Base-by-base conservation (phyloP, 2,113 vertebrate genomes). In the Prionailurus viverrinus region DNA sequence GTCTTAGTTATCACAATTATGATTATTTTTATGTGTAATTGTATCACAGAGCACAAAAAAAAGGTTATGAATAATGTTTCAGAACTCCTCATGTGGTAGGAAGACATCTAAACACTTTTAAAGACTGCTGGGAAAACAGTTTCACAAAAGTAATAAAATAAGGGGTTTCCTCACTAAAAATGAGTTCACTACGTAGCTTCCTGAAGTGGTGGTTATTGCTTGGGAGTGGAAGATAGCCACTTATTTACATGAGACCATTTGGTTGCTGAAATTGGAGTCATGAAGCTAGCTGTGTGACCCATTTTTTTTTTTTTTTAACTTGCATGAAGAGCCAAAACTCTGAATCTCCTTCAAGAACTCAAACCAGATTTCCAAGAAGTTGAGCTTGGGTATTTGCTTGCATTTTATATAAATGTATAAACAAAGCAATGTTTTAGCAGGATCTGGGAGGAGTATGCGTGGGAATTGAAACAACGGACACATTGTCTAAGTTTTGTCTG, bases 401-500 rank as follows among this genome's bases (percentile, higher is more conserved):
- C 66, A 58, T 78, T 94, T 95, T 88, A 53, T 11, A 83, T 71
- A 71, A 78, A 93, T 65, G 45, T 82, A 89, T 83, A 89, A 94
- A n/a, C n/a, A 86, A 73, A 82, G 91, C 80, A 89, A 18, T 55
- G 69, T 80, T 78, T 84, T 63, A 93, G 88, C 96, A 97, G 94
- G 71, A 39, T 93, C 95, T 23, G 18, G 73, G 96, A 93, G 74
- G 41, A 96, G 94, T 55, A 14, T 91, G 36, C 14, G 1, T 29
- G 27, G 83, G 31, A 82, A 96, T 27, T 71, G 74, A 16, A 91
- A 96, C 95, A 98, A 58, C 27, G 58, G 81, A 96, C 91, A 97
- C 97, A 91, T 69, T 92, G 87, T 71, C 66, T 61, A 89, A 78
- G 93, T 97, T 96, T 97, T 53, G 86, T 92, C 91, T 58, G 74